Percentiles rank a stretch among this genome's conserved stretches.
phyloP scores from a whole-genome alignment of 92 coral and sea anemone genomes.

The Pocillopora grandis region DNA sequence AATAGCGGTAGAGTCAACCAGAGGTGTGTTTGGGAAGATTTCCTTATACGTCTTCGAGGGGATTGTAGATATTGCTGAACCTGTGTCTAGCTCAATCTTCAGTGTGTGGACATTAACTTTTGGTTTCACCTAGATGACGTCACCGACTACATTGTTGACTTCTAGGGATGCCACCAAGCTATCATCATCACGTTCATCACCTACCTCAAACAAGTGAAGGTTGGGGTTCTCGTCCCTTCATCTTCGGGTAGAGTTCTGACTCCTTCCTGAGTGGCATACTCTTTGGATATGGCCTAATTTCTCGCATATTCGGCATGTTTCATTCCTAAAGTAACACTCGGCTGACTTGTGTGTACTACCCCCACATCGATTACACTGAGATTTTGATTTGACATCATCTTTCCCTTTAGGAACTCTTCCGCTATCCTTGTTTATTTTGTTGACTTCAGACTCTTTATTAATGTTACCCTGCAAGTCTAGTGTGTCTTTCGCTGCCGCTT shows the following conservation, averaged over 20 bases:
- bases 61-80: constrained; percentile 35
- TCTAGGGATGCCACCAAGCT: constrained; percentile 20
- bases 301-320: constrained; percentile 40
- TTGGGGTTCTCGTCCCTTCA: constrained; percentile 34
- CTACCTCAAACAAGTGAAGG: constrained; percentile 22
- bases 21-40: constrained; percentile 1
- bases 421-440: not conserved
- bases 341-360: not conserved
- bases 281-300: constrained; percentile 41
- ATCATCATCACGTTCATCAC: constrained; percentile 38
- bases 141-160: constrained; percentile 28
- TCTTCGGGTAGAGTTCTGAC: constrained; percentile 9
- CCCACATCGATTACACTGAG: constrained; percentile 19
- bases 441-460: constrained; percentile 16
- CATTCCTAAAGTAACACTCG: constrained; percentile 43
- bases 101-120: constrained; percentile 24
- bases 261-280: constrained; percentile 31
- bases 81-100: constrained; percentile 57
- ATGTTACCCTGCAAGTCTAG: constrained; percentile 12
- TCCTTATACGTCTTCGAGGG: constrained; percentile 13
- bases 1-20: constrained; percentile 22
- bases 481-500: constrained; percentile 54
- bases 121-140: constrained; percentile 37
- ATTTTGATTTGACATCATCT: not conserved
- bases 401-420: not conserved